Percentiles rank a stretch among this genome's conserved stretches.
Conservation (phyloP, 92 coral and sea anemone genomes). For the Porites evermanni region DNA sequence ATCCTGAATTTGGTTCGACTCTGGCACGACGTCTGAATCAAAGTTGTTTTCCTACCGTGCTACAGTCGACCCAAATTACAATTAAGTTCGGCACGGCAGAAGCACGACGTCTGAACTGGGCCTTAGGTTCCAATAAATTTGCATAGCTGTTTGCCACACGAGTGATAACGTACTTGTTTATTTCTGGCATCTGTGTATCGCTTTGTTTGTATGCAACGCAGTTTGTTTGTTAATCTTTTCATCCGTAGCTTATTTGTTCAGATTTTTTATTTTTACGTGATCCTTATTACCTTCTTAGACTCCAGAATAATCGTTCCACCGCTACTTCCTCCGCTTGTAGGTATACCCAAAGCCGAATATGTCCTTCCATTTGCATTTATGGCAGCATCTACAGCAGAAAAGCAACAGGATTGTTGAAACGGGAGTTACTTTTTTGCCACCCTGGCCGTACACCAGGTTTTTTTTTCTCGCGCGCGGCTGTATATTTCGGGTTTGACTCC, state of each 20-base stretch:
- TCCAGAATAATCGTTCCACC: slow-evolving; percentile 68
- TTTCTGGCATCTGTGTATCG: background rate
- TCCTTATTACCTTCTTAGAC: slow-evolving; percentile 41
- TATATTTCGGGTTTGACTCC: too few relatives aligned
- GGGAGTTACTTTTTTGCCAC: too few relatives aligned
- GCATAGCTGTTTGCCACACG: background rate
- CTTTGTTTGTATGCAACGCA: background rate
- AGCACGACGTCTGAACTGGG: too few relatives aligned
- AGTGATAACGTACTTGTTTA: background rate
- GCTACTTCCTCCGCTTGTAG: slow-evolving; percentile 66
- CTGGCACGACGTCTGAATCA: too few relatives aligned
- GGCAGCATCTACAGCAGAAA: slow-evolving; percentile 60
- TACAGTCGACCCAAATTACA: too few relatives aligned
- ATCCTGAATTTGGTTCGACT: too few relatives aligned
- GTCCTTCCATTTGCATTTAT: slow-evolving; percentile 56
- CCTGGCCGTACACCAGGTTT: too few relatives aligned
- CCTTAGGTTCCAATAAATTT: too few relatives aligned
- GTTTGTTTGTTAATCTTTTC: background rate
- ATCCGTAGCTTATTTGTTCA: background rate
- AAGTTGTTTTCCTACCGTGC: too few relatives aligned
- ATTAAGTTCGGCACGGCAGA: too few relatives aligned
- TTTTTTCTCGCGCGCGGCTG: too few relatives aligned
- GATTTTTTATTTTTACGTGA: too few relatives aligned
- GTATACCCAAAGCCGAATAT: background rate
- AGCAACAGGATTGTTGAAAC: background rate